These are phyloP conservation scores for Dryas iulia DNA, from an alignment of 1,140 invertebrate species.

Conservation along the genomic window DNA sequence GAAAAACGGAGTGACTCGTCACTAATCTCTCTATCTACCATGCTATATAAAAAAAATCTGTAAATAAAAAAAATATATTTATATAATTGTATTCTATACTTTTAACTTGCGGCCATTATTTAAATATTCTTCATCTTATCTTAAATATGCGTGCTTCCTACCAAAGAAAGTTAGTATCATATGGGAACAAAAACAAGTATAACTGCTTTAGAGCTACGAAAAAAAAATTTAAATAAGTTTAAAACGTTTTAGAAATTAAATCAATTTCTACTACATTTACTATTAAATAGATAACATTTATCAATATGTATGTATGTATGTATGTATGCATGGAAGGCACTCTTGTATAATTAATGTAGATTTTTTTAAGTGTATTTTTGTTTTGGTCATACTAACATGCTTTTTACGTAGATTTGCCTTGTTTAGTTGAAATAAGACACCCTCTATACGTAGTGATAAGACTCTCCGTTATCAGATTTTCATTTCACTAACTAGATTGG, in stretches of 20 bases:
- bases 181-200: constrained; percentile 24
- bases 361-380: background rate
- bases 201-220: background rate
- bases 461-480: too few species aligned
- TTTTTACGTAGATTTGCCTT: too few species aligned
- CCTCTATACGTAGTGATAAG: too few species aligned
- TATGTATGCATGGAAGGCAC: background rate
- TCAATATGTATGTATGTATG: background rate
- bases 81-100: too few species aligned
- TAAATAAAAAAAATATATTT: too few species aligned
- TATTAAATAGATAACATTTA: constrained; percentile 7
- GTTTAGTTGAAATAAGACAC: too few species aligned
- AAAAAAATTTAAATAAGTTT: constrained; percentile 17
- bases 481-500: too few species aligned
- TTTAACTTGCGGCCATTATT: background rate
- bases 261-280: background rate
- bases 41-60: too few species aligned
- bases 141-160: constrained; percentile 15
- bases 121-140: background rate
- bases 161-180: constrained; percentile 21
- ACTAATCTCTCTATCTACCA: too few species aligned
- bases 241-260: background rate
- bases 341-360: background rate
- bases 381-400: too few species aligned
- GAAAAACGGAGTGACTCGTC: too few species aligned